Conservation (phyloP, 2,888 invertebrate genomes). For the Nomada ferruginata region DNA sequence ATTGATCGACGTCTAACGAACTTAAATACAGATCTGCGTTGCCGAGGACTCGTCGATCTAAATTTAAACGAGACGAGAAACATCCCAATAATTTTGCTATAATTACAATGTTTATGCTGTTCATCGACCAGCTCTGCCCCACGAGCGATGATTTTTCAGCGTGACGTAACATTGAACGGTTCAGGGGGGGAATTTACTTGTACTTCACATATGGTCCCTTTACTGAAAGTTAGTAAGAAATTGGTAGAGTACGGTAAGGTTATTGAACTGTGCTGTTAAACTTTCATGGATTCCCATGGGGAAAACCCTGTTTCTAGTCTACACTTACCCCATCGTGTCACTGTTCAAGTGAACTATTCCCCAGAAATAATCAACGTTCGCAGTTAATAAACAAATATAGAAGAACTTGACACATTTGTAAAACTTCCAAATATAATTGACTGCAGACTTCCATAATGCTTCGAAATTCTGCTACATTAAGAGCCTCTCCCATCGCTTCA, state of each 20-base stretch:
- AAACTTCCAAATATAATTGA: no score
- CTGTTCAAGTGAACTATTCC: not conserved
- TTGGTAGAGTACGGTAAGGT: not conserved
- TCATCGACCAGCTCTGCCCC: no score
- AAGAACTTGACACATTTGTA: no score
- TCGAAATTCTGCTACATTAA: no score
- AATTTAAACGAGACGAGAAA: not conserved
- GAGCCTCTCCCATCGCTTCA: no score
- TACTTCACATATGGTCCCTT: not conserved
- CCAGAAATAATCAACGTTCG: not conserved
- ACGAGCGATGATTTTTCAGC: no score
- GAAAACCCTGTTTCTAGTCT: not conserved
- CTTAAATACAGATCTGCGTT: not conserved
- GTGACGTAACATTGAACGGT: not conserved
- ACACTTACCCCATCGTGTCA: not conserved
- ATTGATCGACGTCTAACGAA: not conserved
- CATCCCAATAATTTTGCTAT: no score
- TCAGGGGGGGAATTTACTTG: not conserved
- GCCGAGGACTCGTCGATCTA: not conserved
- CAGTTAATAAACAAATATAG: no score
- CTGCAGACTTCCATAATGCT: no score
- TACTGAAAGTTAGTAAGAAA: not conserved
- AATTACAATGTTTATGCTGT: no score
- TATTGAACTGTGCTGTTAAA: not conserved
- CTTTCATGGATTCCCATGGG: not conserved